Percentiles rank a stretch among this genome's conserved stretches.
phyloP scores from a whole-genome alignment of 2,888 invertebrate genomes.

The Cerceris rybyensis region DNA sequence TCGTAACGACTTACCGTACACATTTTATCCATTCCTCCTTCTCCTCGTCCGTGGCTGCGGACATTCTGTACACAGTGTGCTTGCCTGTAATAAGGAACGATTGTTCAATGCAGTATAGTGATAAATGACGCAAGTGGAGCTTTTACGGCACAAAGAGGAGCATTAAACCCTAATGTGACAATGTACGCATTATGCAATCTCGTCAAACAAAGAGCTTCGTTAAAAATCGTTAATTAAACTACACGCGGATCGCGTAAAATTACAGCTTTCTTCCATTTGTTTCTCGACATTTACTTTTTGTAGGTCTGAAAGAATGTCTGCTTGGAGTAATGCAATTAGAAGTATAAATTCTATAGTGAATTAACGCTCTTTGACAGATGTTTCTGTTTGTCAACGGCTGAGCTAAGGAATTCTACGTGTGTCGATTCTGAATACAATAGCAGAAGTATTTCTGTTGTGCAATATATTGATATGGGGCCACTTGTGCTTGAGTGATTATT shows the following conservation, averaged over 20 bases:
- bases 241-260: not conserved
- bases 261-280: not conserved
- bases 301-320: not conserved
- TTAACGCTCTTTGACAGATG: too few species aligned
- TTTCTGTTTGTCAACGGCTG: too few species aligned
- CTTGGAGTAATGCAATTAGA: not conserved
- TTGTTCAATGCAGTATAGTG: conserved; percentile 5
- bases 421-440: too few species aligned
- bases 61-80: conserved; percentile 95
- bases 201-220: not conserved
- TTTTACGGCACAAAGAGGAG: conserved; percentile 5
- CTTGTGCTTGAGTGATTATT: too few species aligned
- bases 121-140: conserved; percentile 17
- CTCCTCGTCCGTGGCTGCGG: conserved; percentile 96
- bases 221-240: too few species aligned
- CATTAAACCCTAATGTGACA: conserved; percentile 26
- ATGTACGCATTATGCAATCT: not conserved
- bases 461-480: too few species aligned
- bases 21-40: conserved; percentile 98
- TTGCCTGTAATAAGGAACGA: conserved; percentile 83
- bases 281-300: not conserved
- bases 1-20: conserved; percentile 83
- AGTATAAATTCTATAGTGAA: not conserved
- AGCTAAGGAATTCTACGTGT: too few species aligned
- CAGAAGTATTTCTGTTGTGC: too few species aligned